These are phyloP conservation scores for Diloba caeruleocephala DNA, from an alignment of 2,888 invertebrate species.

Conservation along the genomic window DNA sequence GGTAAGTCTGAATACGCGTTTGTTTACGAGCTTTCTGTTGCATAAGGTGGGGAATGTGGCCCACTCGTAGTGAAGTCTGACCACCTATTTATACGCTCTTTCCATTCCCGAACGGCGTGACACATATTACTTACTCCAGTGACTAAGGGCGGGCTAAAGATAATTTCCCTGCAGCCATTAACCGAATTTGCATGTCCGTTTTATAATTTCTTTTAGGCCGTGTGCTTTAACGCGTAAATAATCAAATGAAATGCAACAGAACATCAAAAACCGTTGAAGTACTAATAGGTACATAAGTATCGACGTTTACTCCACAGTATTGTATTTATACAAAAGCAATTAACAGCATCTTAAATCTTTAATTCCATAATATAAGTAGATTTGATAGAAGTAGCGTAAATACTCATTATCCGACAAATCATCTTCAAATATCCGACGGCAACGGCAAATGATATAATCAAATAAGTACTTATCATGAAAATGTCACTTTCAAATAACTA, in stretches of 20 bases:
- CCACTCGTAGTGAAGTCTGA: constrained; percentile 69
- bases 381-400: no score
- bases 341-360: no score
- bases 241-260: neutral
- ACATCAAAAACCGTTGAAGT: neutral
- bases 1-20: constrained; percentile 64
- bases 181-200: constrained; percentile 49
- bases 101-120: constrained; percentile 79
- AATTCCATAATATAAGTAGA: no score
- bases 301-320: no score
- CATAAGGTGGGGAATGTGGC: constrained; percentile 75
- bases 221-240: constrained; percentile 42
- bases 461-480: neutral
- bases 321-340: no score
- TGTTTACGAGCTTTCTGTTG: constrained; percentile 82
- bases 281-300: no score
- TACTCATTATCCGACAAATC: no score
- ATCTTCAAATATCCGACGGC: no score
- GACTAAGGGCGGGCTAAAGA: constrained; percentile 77
- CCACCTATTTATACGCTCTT: constrained; percentile 82
- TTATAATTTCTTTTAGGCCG: constrained; percentile 37
- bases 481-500: neutral
- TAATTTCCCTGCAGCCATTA: constrained; percentile 65
- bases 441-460: no score
- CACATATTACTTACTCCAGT: constrained; percentile 78